A percentile compares a stretch with the other conserved stretches of the same genome.
Evolutionary conservation across 92 coral and sea anemone species (phyloP).

Genomic region (Galaxea fascicularis): DNA sequence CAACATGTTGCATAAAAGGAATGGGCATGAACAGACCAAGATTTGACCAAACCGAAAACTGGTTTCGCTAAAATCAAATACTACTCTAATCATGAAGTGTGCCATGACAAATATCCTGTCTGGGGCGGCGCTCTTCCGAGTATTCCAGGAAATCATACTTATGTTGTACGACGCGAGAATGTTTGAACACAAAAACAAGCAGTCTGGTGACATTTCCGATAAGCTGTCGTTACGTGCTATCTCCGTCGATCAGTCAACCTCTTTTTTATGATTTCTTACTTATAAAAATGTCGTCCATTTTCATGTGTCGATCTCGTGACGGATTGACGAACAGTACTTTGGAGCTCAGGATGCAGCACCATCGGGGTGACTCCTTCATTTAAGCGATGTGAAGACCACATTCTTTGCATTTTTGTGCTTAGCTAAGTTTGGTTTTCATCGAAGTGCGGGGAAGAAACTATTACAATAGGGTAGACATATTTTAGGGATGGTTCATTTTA

Average conservation of each 20-base stretch:
- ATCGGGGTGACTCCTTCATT: neutral
- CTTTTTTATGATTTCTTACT: neutral
- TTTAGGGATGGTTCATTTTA: too few species aligned
- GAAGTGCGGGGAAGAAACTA: too few species aligned
- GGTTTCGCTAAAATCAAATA: neutral
- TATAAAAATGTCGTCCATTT: neutral
- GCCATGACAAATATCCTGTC: slow-evolving; percentile 7
- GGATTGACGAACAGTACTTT: too few species aligned
- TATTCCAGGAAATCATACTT: neutral
- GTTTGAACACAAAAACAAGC: slow-evolving; percentile 17
- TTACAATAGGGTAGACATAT: too few species aligned
- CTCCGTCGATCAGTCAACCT: neutral
- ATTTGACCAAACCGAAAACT: too few species aligned
- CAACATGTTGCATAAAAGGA: neutral
- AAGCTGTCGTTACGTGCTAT: neutral
- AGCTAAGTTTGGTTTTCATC: too few species aligned
- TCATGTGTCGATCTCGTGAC: neutral
- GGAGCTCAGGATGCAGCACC: too few species aligned
- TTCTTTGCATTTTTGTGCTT: too few species aligned
- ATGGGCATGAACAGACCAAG: neutral
- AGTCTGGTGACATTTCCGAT: neutral
- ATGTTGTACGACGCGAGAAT: neutral
- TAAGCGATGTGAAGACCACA: too few species aligned
- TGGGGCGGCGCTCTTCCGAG: neutral
- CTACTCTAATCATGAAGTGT: neutral